phyloP scores from a whole-genome alignment of 1,140 invertebrate genomes.

The Fragariocoptes setiger region DNA sequence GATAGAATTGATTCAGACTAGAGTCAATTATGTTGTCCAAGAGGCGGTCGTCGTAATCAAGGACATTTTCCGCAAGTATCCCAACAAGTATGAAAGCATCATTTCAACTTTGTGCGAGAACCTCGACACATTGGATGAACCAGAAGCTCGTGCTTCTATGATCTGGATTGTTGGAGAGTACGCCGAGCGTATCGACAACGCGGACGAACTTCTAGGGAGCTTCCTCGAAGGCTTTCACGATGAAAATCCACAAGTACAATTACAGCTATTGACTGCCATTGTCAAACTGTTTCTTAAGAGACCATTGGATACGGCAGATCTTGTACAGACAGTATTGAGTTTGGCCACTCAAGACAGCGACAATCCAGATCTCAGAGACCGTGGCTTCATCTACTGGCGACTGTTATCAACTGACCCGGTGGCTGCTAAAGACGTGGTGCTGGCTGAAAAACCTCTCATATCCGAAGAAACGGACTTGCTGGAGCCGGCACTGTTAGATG shows the following conservation, averaged over 20 bases:
- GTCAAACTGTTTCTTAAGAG: conserved; percentile 94
- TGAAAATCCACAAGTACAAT: conserved; percentile 93
- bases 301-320: conserved; percentile 85
- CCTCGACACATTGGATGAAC: conserved; percentile 89
- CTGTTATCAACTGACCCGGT: conserved; percentile 91
- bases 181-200: conserved; percentile 96
- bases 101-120: conserved; percentile 98
- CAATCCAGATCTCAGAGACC: conserved; percentile 88
- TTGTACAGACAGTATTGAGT: conserved; percentile 72
- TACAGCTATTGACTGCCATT: conserved; percentile 83
- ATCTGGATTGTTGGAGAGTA: conserved; percentile 99
- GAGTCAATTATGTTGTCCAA: conserved; percentile 97
- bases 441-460: conserved; percentile 95
- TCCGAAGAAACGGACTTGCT: conserved; percentile 95
- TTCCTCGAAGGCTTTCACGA: conserved; percentile 99
- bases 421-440: conserved; percentile 90
- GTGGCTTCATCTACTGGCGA: conserved; percentile 98
- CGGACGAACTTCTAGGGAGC: conserved; percentile 84
- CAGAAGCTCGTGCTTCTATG: conserved; percentile 95
- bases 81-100: conserved; percentile 98
- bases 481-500: conserved; percentile 85
- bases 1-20: conserved; percentile 95
- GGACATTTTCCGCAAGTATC: conserved; percentile 87
- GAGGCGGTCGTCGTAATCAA: conserved; percentile 99
- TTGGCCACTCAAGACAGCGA: conserved; percentile 92